Base-by-base conservation (phyloP, 2,888 invertebrate species). In the Rotaria magnacalcarata region DNA sequence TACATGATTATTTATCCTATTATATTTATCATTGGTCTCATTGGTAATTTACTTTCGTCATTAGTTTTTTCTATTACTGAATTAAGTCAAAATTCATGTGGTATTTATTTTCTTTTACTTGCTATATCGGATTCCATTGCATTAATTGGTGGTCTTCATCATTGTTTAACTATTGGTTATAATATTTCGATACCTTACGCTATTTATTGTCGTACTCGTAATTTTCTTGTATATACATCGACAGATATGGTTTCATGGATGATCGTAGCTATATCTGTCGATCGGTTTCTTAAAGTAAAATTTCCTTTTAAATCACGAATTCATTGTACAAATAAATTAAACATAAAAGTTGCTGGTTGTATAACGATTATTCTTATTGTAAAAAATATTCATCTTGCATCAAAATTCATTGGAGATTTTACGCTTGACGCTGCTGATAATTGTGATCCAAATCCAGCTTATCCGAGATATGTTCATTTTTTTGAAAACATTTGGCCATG, bases 191-290 rank as follows among this genome's bases (percentile, higher is more conserved):
- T 67, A 19, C 67, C 34, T 19, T 34, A 67, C 34, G 34, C 67
- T 67, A 1, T 19, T 19, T 67, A 67, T 16, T 84, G 84, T 47
- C 84, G 84, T 21, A 16, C 19, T 14, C 84, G 54, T 43, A 52
- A 50, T 84, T 84, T 84, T 47, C 34, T 84, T 54, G 16, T 84
- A 19, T 84, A 84, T 34, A 52, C 27, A 27, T 27, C 84, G 0
- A 50, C 21, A n/a, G 84, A 84, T 47, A 84, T 84, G 84, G 54
- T 27, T 54, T 84, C 84, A 47, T 84, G 84, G 84, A 84, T 84
- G 50, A 27, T 84, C 11, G 84, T 84, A 7, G 84, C 47, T 7
- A 34, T 84, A 54, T 52, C 52, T 27, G 27, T 84, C 27, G 84
- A 84, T 84, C 84, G 84, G 1, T 84, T 6, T 34, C 21, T 84